Conservation (phyloP, 2,888 invertebrate genomes). For the Clanis bilineata region DNA sequence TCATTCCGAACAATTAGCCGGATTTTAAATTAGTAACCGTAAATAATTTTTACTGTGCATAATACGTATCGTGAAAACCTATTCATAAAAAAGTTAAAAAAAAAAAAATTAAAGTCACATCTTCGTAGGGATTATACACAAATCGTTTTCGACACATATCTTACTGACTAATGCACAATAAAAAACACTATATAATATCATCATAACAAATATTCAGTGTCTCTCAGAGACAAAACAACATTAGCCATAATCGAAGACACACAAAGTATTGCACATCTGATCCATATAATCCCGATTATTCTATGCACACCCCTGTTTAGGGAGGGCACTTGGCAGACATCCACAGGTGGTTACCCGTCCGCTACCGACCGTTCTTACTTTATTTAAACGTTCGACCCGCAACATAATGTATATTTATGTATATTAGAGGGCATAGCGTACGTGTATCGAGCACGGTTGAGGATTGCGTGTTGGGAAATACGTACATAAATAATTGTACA, state of each 20-base stretch:
- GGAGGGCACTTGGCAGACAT: constrained; percentile 34
- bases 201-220: background rate
- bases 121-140: too few species aligned
- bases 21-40: background rate
- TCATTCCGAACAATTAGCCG: background rate
- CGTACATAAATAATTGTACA: background rate
- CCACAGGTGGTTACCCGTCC: constrained; percentile 56
- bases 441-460: background rate
- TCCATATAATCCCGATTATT: constrained; percentile 13
- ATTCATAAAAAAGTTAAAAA: too few species aligned
- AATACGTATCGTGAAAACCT: too few species aligned
- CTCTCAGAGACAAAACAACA: constrained; percentile 20
- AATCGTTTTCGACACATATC: too few species aligned
- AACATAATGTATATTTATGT: constrained; percentile 9
- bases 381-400: constrained; percentile 16
- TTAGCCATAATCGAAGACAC: constrained; percentile 5
- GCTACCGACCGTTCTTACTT: constrained; percentile 29
- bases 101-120: too few species aligned
- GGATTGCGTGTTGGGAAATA: background rate
- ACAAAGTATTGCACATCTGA: background rate
- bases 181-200: too few species aligned
- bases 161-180: too few species aligned
- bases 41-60: too few species aligned
- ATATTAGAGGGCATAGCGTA: background rate
- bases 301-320: constrained; percentile 27